Conservation (phyloP, 2,113 vertebrate genomes). For the Garra rufa region DNA sequence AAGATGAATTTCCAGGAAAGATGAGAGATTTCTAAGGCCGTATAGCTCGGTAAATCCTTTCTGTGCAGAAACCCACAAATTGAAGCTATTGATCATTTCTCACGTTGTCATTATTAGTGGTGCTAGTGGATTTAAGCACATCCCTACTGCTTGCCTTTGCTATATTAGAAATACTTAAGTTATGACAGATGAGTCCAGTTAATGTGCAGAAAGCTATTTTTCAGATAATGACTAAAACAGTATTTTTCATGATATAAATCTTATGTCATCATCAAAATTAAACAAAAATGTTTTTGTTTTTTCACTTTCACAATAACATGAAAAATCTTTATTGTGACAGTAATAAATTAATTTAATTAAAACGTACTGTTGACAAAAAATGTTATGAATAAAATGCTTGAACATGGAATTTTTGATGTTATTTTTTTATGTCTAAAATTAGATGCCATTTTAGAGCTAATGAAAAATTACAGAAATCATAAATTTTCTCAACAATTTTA, state of each 20-base stretch:
- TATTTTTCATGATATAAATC: background rate
- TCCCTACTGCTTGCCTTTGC: background rate
- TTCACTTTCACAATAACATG: background rate
- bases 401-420: too few relatives aligned
- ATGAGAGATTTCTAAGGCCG: slow-evolving; percentile 20
- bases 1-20: slow-evolving; percentile 40
- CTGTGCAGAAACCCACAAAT: slow-evolving; percentile 2
- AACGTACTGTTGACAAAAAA: background rate
- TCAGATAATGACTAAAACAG: background rate
- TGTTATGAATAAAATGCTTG: too few relatives aligned
- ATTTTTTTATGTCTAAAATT: too few relatives aligned
- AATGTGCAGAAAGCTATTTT: background rate
- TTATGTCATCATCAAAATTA: background rate
- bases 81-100: background rate
- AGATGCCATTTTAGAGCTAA: too few relatives aligned
- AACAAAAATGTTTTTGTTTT: background rate
- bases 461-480: too few relatives aligned
- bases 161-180: background rate
- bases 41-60: slow-evolving; percentile 4
- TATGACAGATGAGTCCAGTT: background rate
- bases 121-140: background rate
- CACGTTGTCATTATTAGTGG: background rate
- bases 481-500: too few relatives aligned
- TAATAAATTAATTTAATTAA: background rate
- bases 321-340: background rate